phyloP scores from a whole-genome alignment of 2,888 invertebrate genomes.

The Stictocephala bisonia region DNA sequence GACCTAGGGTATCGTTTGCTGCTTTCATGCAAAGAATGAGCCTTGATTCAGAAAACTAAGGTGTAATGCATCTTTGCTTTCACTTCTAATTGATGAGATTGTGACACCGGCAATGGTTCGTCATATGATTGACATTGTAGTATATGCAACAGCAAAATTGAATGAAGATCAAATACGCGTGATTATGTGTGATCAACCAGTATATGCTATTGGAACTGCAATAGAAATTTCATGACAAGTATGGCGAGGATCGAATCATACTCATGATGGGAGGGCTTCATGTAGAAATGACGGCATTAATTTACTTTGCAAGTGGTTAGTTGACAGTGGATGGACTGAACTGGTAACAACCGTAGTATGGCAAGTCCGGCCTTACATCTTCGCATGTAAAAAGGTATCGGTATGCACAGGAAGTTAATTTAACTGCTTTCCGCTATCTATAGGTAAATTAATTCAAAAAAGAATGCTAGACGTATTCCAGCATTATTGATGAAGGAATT shows the following conservation, averaged over 20 bases:
- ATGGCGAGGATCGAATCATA: neutral
- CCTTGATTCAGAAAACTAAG: neutral
- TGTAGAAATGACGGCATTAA: neutral
- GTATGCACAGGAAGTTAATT: neutral
- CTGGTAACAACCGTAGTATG: neutral
- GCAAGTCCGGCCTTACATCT: neutral
- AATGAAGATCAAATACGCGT: neutral
- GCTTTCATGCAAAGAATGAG: neutral
- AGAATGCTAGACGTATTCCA: neutral
- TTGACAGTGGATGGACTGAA: neutral
- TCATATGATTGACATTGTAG: neutral
- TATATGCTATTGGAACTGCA: conserved; percentile 2
- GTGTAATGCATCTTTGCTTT: neutral
- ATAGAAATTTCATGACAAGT: neutral
- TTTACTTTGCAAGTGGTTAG: conserved; percentile 1
- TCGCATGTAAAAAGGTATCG: neutral
- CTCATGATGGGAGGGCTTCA: neutral
- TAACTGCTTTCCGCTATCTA: neutral
- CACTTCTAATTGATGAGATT: neutral
- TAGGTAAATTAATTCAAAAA: conserved; percentile 1
- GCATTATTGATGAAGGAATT: neutral
- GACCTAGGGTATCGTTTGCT: neutral
- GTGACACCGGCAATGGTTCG: neutral
- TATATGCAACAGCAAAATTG: neutral
- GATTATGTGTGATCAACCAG: neutral